Percentiles rank a stretch among this genome's conserved stretches.
Conservation (phyloP, 2,113 vertebrate genomes). For the Thalassarche chlororhynchos region DNA sequence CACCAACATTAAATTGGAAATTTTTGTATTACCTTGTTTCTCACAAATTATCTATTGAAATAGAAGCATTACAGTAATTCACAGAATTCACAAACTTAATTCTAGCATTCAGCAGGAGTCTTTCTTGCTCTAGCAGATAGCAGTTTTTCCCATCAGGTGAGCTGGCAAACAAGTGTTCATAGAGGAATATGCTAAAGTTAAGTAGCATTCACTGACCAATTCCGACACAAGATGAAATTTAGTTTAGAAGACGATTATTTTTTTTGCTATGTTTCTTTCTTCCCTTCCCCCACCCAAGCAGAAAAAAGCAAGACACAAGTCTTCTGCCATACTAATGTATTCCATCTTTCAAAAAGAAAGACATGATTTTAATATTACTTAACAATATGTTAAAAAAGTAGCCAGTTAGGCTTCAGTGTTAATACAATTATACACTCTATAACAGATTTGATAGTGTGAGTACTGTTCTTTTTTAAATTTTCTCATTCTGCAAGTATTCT, state of each 20-base stretch:
- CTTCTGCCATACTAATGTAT: slow-evolving; percentile 98
- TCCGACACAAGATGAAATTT: not conserved
- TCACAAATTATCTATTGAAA: not conserved
- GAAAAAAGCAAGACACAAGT: slow-evolving; percentile 82
- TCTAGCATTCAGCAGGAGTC: not conserved
- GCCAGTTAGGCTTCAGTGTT: slow-evolving; percentile 99
- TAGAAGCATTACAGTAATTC: not conserved
- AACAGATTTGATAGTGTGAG: slow-evolving; percentile 95
- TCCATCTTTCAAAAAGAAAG: slow-evolving; percentile 99
- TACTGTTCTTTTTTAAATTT: slow-evolving; percentile 87
- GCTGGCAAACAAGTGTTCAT: not conserved
- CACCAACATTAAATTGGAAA: not conserved
- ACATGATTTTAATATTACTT: slow-evolving; percentile 99
- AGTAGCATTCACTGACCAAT: not conserved
- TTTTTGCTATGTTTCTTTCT: not conserved
- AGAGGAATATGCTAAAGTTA: not conserved
- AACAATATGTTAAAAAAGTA: slow-evolving; percentile 99
- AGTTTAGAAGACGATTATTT: not conserved
- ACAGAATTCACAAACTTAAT: not conserved
- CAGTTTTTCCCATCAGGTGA: not conserved
- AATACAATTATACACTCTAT: slow-evolving; percentile 99
- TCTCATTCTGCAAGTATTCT: slow-evolving; percentile 92
- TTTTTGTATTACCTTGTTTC: not conserved
- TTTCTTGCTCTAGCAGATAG: not conserved
- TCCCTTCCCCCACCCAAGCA: not conserved